Conservation (phyloP, 2,113 vertebrate genomes). For the Columba livia region DNA sequence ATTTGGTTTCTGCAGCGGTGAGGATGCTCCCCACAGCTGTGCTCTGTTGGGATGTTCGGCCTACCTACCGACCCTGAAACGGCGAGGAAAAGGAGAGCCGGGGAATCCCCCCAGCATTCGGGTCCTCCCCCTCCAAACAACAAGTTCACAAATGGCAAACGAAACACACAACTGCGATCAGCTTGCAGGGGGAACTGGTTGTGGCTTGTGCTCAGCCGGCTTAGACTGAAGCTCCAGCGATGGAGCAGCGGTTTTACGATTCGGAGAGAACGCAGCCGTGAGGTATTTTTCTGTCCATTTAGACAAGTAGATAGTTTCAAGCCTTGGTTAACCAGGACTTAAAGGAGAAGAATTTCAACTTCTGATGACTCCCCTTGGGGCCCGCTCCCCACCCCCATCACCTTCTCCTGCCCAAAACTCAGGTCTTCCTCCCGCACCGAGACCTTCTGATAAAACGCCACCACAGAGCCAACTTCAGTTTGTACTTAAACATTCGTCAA, state of each 20-base stretch:
- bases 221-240: not conserved
- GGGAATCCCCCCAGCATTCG: not conserved
- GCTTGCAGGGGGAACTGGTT: not conserved
- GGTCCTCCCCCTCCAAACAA: not conserved
- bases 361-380: not conserved
- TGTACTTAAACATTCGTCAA: not conserved
- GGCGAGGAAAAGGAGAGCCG: not conserved
- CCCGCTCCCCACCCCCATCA: not conserved
- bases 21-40: not conserved
- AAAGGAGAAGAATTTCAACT: slow-evolving; percentile 29
- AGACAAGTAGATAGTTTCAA: slow-evolving; percentile 70
- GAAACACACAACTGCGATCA: not conserved
- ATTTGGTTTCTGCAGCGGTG: slow-evolving; percentile 26
- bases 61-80: not conserved
- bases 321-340: slow-evolving; percentile 68
- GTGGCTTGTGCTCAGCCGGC: not conserved
- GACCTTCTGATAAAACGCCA: slow-evolving; percentile 24
- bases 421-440: not conserved
- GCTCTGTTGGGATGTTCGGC: not conserved
- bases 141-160: not conserved
- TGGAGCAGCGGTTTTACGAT: slow-evolving; percentile 14
- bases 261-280: slow-evolving; percentile 64
- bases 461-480: slow-evolving; percentile 1
- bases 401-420: slow-evolving; percentile 52
- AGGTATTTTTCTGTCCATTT: slow-evolving; percentile 76